Evolutionary conservation across 2,113 vertebrate species (phyloP).

Genomic region (Crypturellus undulatus): DNA sequence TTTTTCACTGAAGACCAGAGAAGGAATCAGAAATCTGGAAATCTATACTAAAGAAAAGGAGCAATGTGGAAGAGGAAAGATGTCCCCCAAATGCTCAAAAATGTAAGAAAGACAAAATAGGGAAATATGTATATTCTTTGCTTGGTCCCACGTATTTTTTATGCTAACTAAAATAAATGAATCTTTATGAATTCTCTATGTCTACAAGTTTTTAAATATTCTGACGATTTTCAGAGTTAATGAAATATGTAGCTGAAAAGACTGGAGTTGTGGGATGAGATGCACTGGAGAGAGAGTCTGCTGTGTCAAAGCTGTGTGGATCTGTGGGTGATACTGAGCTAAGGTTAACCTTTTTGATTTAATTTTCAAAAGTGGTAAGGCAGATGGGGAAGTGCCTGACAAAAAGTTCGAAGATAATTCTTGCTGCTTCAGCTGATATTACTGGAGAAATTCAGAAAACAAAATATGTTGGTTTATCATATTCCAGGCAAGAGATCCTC

Average conservation of each 20-base stretch:
- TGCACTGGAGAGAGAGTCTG: not conserved
- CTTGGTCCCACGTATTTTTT: accelerated
- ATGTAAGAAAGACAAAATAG: not conserved
- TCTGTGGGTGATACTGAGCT: not conserved
- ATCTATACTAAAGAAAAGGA: not conserved
- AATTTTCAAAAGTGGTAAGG: not conserved
- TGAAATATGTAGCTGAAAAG: not conserved
- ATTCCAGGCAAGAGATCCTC: not conserved
- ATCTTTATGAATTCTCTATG: not conserved
- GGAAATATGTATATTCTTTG: not conserved
- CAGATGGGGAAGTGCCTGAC: not conserved
- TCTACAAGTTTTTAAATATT: not conserved
- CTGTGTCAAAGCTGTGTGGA: not conserved
- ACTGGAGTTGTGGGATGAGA: not conserved
- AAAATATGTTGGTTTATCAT: not conserved
- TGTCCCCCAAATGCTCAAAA: not conserved
- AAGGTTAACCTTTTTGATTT: slow-evolving; percentile 2
- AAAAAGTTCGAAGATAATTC: not conserved
- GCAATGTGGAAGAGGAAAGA: not conserved
- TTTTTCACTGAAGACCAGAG: not conserved
- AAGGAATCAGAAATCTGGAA: not conserved
- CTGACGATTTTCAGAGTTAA: not conserved
- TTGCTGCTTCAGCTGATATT: not conserved
- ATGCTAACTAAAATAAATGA: not conserved
- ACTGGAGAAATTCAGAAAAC: not conserved